Percentiles rank a stretch among this genome's conserved stretches.
Evolutionary conservation across 2,888 invertebrate species (phyloP).

Genomic region (Papilio protenor): DNA sequence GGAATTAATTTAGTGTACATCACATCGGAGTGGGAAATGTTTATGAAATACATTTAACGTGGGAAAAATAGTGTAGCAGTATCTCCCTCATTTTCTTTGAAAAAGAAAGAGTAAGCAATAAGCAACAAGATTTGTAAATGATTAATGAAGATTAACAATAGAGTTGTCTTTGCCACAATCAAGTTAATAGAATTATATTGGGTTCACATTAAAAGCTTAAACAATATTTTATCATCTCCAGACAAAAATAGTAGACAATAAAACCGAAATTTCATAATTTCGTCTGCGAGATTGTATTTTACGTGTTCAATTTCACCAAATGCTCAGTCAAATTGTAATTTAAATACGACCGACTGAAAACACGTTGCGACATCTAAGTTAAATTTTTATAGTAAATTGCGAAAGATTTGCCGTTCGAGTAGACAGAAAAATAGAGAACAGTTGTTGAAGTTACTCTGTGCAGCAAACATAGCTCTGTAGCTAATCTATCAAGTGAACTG

Average conservation of each 20-base stretch:
- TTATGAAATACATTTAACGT: neutral
- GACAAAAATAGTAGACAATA: neutral
- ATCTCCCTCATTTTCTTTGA: neutral
- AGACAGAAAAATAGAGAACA: constrained; percentile 39
- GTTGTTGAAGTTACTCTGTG: constrained; percentile 33
- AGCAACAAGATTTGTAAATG: neutral
- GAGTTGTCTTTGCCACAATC: neutral
- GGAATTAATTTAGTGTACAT: neutral
- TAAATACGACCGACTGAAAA: constrained; percentile 21
- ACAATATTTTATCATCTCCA: neutral
- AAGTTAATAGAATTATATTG: neutral
- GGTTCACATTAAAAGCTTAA: neutral
- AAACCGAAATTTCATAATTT: neutral
- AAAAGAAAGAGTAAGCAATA: neutral
- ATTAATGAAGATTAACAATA: too few species aligned
- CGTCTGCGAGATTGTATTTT: neutral
- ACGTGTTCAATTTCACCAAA: neutral
- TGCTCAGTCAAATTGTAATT: constrained; percentile 32
- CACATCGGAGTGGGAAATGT: neutral
- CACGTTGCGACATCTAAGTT: constrained; percentile 36
- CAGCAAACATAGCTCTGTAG: constrained; percentile 17
- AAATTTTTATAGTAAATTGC: constrained; percentile 40
- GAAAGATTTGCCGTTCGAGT: constrained; percentile 33
- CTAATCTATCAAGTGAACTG: neutral
- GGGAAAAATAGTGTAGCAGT: neutral